phyloP scores from a whole-genome alignment of 2,113 vertebrate genomes.

The Amblyornis subalaris region DNA sequence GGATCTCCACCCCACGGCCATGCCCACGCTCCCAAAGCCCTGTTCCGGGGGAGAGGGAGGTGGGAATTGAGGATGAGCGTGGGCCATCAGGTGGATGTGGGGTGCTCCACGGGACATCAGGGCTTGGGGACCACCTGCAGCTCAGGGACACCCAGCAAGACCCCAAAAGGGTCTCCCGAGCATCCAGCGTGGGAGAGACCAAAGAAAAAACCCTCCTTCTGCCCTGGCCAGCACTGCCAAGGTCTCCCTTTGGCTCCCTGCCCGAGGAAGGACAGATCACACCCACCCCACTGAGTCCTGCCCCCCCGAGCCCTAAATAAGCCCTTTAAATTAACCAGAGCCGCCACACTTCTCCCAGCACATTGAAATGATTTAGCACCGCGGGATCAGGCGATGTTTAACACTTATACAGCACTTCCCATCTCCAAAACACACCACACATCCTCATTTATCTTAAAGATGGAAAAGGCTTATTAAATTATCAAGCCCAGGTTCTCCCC shows the following conservation, averaged over 20 bases:
- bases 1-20: neutral
- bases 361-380: slow-evolving; percentile 33
- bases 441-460: slow-evolving; percentile 32
- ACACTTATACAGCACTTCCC: slow-evolving; percentile 50
- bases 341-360: neutral
- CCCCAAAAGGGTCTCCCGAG: neutral
- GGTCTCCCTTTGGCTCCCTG: neutral
- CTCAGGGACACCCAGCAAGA: neutral
- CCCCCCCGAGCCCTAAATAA: neutral
- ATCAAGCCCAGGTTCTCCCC: neutral
- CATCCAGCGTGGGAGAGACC: neutral
- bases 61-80: neutral
- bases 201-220: neutral
- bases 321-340: neutral
- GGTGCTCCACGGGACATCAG: rapidly evolving
- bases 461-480: slow-evolving; percentile 48
- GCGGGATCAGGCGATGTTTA: neutral
- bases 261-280: neutral
- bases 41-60: neutral
- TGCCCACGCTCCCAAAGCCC: neutral
- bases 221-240: neutral
- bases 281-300: neutral
- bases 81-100: neutral
- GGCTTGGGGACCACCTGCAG: neutral
- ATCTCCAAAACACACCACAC: neutral